Conservation (phyloP, 1,140 invertebrate species). For the Papilio polytes region DNA sequence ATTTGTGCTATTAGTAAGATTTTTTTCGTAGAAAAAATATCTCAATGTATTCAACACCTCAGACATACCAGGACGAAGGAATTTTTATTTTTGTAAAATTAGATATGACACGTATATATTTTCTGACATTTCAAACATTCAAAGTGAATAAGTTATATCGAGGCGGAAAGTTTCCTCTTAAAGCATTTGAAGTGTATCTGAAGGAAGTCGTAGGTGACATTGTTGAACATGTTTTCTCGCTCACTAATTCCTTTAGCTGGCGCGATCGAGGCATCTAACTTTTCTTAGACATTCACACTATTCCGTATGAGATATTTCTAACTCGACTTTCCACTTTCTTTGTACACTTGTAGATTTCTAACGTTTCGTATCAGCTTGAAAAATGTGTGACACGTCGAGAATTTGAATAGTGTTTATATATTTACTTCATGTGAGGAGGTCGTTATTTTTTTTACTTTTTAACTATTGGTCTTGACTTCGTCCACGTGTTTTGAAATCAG, state of each 20-base stretch:
- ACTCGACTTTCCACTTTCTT: conserved; percentile 33
- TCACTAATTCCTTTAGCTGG: conserved; percentile 34
- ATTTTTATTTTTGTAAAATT: not conserved
- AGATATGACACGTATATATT: not conserved
- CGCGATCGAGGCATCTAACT: conserved; percentile 34
- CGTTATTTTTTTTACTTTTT: no score
- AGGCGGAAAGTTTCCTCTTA: conserved; percentile 17
- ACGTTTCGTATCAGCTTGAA: conserved; percentile 17
- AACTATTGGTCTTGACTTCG: no score
- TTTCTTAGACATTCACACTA: conserved; percentile 38
- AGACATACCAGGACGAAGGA: no score
- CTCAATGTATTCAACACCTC: no score
- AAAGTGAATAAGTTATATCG: not conserved
- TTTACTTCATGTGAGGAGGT: not conserved
- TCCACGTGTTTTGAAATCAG: no score
- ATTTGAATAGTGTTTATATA: not conserved
- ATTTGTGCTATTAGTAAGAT: no score
- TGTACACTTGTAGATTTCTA: conserved; percentile 34
- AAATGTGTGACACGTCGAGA: not conserved
- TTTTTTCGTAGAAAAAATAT: no score
- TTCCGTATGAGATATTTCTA: conserved; percentile 34
- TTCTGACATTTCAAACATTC: conserved; percentile 17
- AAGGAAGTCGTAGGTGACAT: conserved; percentile 34
- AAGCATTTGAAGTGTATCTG: conserved; percentile 34
- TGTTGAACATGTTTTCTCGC: conserved; percentile 35